Base-by-base conservation (phyloP, 64 coral and sea anemone species). In the Orbicella faveolata region DNA sequence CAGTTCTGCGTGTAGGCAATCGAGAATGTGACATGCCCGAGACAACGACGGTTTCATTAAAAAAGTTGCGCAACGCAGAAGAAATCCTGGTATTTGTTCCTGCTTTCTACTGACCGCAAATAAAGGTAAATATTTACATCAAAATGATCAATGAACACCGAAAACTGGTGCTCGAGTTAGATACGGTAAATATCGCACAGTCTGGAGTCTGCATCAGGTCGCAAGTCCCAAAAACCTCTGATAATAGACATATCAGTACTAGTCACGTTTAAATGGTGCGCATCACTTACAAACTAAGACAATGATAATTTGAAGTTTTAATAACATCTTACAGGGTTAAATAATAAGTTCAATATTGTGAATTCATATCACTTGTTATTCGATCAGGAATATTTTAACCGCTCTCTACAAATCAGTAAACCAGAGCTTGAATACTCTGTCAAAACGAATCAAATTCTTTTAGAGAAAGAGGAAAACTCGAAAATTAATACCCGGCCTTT, bases 61-160 rank as follows among this genome's bases (percentile, higher is more conserved):
- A 1, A 20, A 6, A 19, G 21, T 72, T 70, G 82, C 36, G 66
- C 64, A 85, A 85, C 34, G 26, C 36, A 83, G 61, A 10, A 83
- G 21, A 83, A 67, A 83, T 44, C 9, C 23, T 23, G 63, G 52
- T 52, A 15, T 70, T 20, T 51, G 37, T 52, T 85, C 52, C 21
- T 15, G 11, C 7, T 63, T 63, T 34, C 13, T 19, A 63, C 3
- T 26, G 67, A 85, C 65, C 35, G 35, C 82, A 73, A 85, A 73
- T 17, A 85, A 72, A 72, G 41, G 39, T 85, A 69, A 85, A 85
- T 85, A 73, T 85, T 85, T 85, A 52, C 2, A 85, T 66, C 65
- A n/a, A 70, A 72, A 65, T 66, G 63, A 69, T 85, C 68, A 78
- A 85, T 85, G 23, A 52, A 37, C 23, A 37, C 64, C n/a, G 41